A percentile compares a stretch with the other conserved stretches of the same genome.
Conservation (phyloP, 2,113 vertebrate species). For the Orycteropus afer region DNA sequence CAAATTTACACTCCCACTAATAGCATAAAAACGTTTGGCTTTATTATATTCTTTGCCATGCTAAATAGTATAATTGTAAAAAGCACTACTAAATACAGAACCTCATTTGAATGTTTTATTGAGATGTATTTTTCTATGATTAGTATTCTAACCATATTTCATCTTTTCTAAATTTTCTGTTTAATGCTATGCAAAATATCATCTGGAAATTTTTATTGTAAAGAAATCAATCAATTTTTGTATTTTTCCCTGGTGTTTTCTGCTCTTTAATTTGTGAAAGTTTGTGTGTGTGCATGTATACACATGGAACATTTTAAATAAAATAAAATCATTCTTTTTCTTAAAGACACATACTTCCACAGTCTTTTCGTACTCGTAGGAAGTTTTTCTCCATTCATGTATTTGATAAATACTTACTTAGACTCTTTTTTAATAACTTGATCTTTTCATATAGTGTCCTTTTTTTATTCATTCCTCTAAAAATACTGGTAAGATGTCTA, state of each 20-base stretch:
- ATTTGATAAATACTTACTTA: neutral
- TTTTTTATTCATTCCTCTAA: neutral
- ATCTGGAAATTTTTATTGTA: neutral
- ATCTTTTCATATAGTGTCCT: neutral
- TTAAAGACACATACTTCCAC: neutral
- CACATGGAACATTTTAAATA: neutral
- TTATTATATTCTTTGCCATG: neutral
- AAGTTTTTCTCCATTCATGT: neutral
- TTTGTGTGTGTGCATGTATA: neutral
- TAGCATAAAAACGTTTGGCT: neutral
- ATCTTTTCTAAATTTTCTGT: neutral
- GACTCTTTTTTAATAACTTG: neutral
- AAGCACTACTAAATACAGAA: neutral
- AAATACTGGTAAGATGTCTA: neutral
- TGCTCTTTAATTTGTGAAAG: neutral
- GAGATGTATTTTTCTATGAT: neutral
- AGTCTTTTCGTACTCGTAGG: neutral
- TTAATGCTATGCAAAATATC: conserved; percentile 3
- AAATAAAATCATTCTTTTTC: neutral
- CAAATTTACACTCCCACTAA: neutral
- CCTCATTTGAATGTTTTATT: neutral
- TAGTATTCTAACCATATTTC: neutral
- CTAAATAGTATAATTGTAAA: neutral
- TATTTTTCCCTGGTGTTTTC: neutral
- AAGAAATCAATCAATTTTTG: neutral